Evolutionary conservation across 2,888 invertebrate species (phyloP), one percentile per base, ranked within the genome.

Genomic region (Campoletis raptor): DNA sequence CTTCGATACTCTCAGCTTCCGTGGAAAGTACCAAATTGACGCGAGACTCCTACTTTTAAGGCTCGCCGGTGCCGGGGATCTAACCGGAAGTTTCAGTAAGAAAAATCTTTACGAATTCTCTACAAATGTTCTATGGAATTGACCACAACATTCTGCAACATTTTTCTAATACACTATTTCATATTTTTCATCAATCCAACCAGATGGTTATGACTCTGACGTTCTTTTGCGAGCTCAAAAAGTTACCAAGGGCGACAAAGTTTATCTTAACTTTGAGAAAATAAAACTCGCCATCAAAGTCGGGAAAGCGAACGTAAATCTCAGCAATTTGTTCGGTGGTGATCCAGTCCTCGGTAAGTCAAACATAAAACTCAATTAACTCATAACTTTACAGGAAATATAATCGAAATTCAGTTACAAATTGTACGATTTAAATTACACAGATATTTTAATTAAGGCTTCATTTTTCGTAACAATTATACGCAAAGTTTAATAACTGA

Each of bases 21-120:
- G 95, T 81, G 97, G 97, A 36, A 96, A 96, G 90, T 97, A 97
- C 94, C 96, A 96, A 92, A 96, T 97, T 94, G 96, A 97, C 90
- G 96, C 97, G 90, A 95, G 96, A 84, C 95, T 97, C 12, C 92
- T 97, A 57, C 93, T 97, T 61, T 93, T 97, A 40, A 95, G 96
- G 89, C 94, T 97, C 21, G 95, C 96, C 87, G 97, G 97, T 30
- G 94, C 95, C 87, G 97, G 97, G 24, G 96, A 96, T 84, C 95
- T 97, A 87, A 96, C 95, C 0, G 97, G 97, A 87, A 96, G 96
- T 76, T 96, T 97, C 90, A 96, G 97, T 97, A 94, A 96, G 96
- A 95, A 73, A 21, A 69, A 45, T 45, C 6, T 45, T 69, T 5
- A 42, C 24, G 9, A 30, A 42, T 7, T 42, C 0, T 48, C 12